Percentiles rank a stretch among this genome's conserved stretches.
phyloP scores from a whole-genome alignment of 2,797 vertebrate species.

The Caiman crocodilus region DNA sequence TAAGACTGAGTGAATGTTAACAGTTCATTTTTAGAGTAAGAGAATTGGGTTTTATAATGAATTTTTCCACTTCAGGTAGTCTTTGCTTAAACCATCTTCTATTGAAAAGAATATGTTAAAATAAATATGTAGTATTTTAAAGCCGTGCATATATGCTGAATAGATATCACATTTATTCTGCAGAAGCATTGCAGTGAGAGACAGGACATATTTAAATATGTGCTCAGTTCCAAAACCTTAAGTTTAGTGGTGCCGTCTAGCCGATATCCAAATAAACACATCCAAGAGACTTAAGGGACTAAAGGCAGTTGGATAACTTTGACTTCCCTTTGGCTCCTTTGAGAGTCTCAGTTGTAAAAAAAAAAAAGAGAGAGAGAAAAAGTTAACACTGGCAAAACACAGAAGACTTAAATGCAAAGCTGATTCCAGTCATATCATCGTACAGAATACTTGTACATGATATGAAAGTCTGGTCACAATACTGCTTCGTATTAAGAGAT shows the following conservation, averaged over 20 bases:
- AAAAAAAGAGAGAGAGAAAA: not conserved
- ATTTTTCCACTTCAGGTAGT: not conserved
- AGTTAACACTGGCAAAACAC: not conserved
- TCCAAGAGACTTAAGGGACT: not conserved
- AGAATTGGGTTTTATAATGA: not conserved
- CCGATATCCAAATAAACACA: not conserved
- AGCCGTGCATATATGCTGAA: not conserved
- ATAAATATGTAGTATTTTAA: not conserved
- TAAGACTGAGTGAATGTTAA: not conserved
- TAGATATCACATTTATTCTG: not conserved
- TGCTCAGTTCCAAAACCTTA: not conserved
- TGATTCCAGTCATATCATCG: not conserved
- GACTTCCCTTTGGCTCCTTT: not conserved
- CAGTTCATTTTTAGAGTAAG: not conserved
- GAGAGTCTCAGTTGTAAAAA: not conserved
- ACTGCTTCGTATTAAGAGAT: not conserved
- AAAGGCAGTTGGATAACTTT: not conserved
- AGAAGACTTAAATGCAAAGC: not conserved
- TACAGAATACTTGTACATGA: not conserved
- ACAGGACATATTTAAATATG: not conserved
- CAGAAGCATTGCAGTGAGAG: not conserved
- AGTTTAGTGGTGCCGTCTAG: not conserved
- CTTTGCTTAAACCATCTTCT: not conserved
- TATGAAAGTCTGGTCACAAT: not conserved
- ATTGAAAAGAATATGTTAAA: not conserved